Evolutionary conservation across 1,140 invertebrate genomes (phyloP).

Genomic region (Antheraea pernyi): DNA sequence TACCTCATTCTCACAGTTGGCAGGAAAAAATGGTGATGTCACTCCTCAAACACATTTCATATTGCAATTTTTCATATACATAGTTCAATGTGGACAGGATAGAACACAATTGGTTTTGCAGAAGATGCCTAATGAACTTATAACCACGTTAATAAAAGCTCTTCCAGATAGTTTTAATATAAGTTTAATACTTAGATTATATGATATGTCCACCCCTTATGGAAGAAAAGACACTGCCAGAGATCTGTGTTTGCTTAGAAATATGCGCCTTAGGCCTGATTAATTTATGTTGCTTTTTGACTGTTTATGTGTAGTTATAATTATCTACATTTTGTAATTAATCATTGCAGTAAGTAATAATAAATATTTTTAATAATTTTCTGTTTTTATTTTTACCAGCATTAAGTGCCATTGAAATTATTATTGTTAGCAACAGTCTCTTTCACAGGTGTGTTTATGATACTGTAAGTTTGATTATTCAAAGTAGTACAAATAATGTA

Average conservation of each 20-base stretch:
- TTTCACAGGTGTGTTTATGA: too few species aligned
- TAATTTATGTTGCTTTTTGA: neutral
- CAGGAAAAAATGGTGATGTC: constrained; percentile 86
- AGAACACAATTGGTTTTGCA: constrained; percentile 87
- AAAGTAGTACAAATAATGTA: too few species aligned
- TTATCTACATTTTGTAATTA: constrained; percentile 13
- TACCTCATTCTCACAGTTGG: constrained; percentile 85
- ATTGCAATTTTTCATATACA: constrained; percentile 89
- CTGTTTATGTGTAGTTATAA: neutral
- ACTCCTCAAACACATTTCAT: constrained; percentile 93
- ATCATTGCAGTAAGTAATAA: too few species aligned
- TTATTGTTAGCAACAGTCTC: too few species aligned
- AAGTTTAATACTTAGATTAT: constrained; percentile 86
- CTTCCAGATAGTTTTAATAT: constrained; percentile 87
- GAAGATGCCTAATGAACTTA: constrained; percentile 87
- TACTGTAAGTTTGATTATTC: too few species aligned
- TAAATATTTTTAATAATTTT: too few species aligned
- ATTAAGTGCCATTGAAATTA: too few species aligned
- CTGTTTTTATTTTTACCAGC: too few species aligned
- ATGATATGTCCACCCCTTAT: constrained; percentile 85
- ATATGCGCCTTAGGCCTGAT: constrained; percentile 84
- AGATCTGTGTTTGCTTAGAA: constrained; percentile 89
- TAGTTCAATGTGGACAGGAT: constrained; percentile 89
- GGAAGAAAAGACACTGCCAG: constrained; percentile 90
- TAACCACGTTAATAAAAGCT: constrained; percentile 89